These are phyloP conservation scores for Aldabrachelys gigantea DNA, from an alignment of 2,113 vertebrate species.

Conservation along the genomic window DNA sequence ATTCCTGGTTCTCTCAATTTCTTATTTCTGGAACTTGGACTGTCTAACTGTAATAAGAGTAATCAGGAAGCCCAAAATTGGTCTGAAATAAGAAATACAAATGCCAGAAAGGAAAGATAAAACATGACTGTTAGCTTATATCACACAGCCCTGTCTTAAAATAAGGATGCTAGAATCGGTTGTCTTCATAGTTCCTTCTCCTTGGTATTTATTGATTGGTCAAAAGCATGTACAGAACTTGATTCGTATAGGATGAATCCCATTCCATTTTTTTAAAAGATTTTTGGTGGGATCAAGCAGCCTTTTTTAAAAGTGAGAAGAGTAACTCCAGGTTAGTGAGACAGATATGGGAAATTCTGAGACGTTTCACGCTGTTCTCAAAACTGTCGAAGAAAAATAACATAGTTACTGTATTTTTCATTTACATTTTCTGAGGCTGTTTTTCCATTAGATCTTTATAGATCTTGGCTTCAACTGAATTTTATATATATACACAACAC, in stretches of 20 bases:
- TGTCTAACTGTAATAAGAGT: background rate
- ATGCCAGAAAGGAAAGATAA: background rate
- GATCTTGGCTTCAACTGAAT: background rate
- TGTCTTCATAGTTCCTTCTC: background rate
- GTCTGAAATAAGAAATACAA: background rate
- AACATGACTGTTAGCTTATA: background rate
- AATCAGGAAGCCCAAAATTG: background rate
- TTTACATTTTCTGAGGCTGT: background rate
- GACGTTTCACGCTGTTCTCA: background rate
- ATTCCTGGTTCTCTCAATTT: background rate
- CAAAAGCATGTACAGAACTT: background rate
- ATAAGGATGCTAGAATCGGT: background rate
- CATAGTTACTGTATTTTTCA: background rate
- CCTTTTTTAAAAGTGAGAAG: conserved; percentile 37
- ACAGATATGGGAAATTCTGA: conserved; percentile 35
- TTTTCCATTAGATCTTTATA: background rate
- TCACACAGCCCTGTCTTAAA: background rate
- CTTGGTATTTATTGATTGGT: background rate
- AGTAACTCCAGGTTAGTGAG: background rate
- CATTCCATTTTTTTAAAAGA: background rate
- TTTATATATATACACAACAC: background rate
- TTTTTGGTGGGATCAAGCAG: conserved; percentile 8
- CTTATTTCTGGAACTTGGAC: background rate
- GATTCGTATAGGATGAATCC: background rate
- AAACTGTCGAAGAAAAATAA: background rate